Conservation (phyloP, 92 coral and sea anemone species). For the Porites cylindrica region DNA sequence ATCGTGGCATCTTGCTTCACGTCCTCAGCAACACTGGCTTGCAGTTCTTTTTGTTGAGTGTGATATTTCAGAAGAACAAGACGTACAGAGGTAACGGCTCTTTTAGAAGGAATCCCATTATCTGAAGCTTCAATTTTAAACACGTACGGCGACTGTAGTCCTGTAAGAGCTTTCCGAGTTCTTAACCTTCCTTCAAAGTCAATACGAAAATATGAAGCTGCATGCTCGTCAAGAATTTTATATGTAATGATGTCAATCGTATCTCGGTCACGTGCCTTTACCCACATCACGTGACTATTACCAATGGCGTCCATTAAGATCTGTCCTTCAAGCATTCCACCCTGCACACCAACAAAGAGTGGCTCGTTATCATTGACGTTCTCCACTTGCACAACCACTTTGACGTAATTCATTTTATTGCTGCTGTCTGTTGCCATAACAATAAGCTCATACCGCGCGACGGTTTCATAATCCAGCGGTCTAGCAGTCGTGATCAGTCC, state of each 20-base stretch:
- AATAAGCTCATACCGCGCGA: constrained; percentile 69
- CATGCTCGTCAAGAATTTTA: constrained; percentile 62
- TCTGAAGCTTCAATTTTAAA: constrained; percentile 82
- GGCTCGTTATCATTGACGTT: constrained; percentile 93
- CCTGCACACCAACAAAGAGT: constrained; percentile 47
- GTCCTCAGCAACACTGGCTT: constrained; percentile 68
- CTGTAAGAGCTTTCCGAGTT: constrained; percentile 55
- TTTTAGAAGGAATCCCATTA: constrained; percentile 74
- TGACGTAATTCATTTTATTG: constrained; percentile 76
- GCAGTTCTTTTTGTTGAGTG: constrained; percentile 66
- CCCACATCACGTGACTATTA: constrained; percentile 71
- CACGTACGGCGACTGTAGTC: constrained; percentile 62
- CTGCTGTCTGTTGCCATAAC: constrained; percentile 90
- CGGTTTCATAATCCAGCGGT: constrained; percentile 84
- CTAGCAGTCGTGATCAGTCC: constrained; percentile 75
- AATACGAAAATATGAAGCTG: constrained; percentile 68
- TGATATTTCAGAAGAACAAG: constrained; percentile 88
- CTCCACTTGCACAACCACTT: constrained; percentile 67
- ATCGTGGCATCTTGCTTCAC: constrained; percentile 55
- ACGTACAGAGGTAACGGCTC: constrained; percentile 63
- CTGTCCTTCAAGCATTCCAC: constrained; percentile 75
- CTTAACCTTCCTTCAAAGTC: constrained; percentile 64
- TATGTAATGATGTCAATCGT: constrained; percentile 68
- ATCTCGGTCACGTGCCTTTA: constrained; percentile 81
- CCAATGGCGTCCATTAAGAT: constrained; percentile 64